Percentiles rank a stretch among this genome's conserved stretches.
phyloP scores from a whole-genome alignment of 1,140 invertebrate genomes.

The Druon quercuslanigerum region DNA sequence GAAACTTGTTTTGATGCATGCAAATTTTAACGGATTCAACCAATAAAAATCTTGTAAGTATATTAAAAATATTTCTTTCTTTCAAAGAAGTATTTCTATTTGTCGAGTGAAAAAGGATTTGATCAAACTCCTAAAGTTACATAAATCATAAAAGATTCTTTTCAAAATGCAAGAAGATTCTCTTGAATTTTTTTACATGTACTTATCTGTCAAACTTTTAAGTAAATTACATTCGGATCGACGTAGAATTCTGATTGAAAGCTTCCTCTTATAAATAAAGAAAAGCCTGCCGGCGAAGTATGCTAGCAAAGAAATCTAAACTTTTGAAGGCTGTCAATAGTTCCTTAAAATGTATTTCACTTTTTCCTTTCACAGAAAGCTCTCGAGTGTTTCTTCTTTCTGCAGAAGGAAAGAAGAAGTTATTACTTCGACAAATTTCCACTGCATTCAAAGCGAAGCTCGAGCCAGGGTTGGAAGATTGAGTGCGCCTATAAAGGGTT shows the following conservation, averaged over 20 bases:
- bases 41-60: too few species aligned
- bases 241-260: background rate
- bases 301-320: background rate
- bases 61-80: too few species aligned
- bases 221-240: background rate
- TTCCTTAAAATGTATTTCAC: conserved; percentile 23
- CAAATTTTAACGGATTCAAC: too few species aligned
- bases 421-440: conserved; percentile 29
- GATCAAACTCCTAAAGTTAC: too few species aligned
- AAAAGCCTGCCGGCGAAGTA: background rate
- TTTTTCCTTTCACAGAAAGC: conserved; percentile 21
- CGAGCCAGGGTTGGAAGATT: conserved; percentile 23
- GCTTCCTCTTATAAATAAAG: background rate
- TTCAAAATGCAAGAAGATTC: too few species aligned
- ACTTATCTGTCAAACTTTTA: too few species aligned
- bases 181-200: too few species aligned
- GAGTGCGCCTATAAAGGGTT: conserved; percentile 20
- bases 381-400: conserved; percentile 25
- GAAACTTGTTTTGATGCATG: too few species aligned
- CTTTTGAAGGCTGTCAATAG: conserved; percentile 13
- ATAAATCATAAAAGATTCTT: too few species aligned
- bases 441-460: conserved; percentile 22
- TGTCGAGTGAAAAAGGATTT: too few species aligned
- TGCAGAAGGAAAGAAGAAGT: conserved; percentile 7
- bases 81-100: too few species aligned